A percentile compares a stretch with the other conserved stretches of the same genome.
These are phyloP conservation scores for Podocnemis expansa DNA, from an alignment of 2,113 vertebrate genomes.

Conservation along the genomic window DNA sequence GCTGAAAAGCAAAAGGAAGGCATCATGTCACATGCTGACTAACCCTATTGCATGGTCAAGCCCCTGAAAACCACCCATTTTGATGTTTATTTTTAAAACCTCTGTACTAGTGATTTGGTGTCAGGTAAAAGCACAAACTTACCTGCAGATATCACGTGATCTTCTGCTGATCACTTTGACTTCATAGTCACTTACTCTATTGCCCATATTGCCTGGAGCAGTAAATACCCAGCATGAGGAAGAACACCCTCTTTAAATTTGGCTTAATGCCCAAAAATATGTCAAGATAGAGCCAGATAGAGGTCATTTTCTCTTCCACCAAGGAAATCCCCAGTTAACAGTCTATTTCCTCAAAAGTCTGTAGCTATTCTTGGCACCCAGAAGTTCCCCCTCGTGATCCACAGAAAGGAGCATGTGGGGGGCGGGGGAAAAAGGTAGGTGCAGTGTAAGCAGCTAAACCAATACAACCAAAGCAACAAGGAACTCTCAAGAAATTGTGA, in stretches of 20 bases:
- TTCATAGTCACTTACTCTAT: background rate
- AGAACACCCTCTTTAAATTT: background rate
- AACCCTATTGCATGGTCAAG: background rate
- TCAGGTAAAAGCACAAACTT: background rate
- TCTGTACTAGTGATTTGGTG: rapidly evolving
- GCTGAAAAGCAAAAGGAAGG: background rate
- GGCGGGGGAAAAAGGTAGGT: no score
- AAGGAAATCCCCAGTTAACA: slow-evolving; percentile 48
- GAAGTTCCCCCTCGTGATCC: slow-evolving; percentile 8
- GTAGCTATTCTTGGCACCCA: background rate
- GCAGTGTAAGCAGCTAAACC: no score
- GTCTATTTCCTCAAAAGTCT: slow-evolving; percentile 45
- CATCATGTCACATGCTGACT: background rate
- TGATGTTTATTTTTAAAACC: rapidly evolving
- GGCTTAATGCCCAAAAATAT: background rate
- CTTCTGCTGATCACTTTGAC: background rate
- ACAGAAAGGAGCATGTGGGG: background rate
- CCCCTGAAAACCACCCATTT: background rate
- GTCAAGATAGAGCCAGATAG: background rate
- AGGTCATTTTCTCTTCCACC: background rate
- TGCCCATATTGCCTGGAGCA: background rate
- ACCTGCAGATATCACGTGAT: background rate
- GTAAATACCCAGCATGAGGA: background rate
- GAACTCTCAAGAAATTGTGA: background rate
- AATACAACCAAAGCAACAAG: background rate